Base-by-base conservation (phyloP, 2,797 vertebrate species). In the Gymnocypris eckloni region DNA sequence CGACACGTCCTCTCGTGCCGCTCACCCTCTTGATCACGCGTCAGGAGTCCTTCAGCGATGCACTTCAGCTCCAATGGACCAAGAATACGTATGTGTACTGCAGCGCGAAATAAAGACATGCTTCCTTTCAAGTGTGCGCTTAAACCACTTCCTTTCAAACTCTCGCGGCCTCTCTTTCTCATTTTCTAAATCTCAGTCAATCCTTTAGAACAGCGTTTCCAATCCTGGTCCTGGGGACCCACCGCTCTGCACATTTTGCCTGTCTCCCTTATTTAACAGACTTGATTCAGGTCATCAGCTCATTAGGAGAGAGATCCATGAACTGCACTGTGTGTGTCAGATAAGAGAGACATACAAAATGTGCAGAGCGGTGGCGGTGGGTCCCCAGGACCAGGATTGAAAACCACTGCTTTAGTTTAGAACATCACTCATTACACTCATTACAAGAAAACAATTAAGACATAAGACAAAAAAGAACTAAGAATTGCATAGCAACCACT, bases 21-120 rank as follows among this genome's bases (percentile, higher is more conserved):
- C 33, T 43, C 28, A 61, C 54, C 43, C 48, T 41, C 85, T 88
- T 75, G 81, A 86, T 84, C 83, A 82, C 12, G 13, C 82, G 25
- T 37, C 20, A n/a, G 43, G 66, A 83, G 81, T n/a, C 73, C 86
- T 39, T 54, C 41, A 9, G 71, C 72, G 59, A 59, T 45, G 28
- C 39, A 78, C 77, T 81, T 73, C 79, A 81, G 28, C 33, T 20
- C n/a, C 56, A 52, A 64, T 7, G 22, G 50, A 75, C 33, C 48
- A 59, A 28, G 37, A 52, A 67, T 37, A 10, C 0, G 28, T 9
- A 28, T 54, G 64, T 54, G 66, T 54, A 16, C 33, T 2, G 48
- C 66, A 25, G 20, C 2, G 1, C 70, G 22, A 18, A 41, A 41
- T 70, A 41, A 56, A 81, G 20, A 70, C 13, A 10, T 25, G 79